phyloP scores from a whole-genome alignment of 2,797 vertebrate species.

The Melanotaenia nigrans region DNA sequence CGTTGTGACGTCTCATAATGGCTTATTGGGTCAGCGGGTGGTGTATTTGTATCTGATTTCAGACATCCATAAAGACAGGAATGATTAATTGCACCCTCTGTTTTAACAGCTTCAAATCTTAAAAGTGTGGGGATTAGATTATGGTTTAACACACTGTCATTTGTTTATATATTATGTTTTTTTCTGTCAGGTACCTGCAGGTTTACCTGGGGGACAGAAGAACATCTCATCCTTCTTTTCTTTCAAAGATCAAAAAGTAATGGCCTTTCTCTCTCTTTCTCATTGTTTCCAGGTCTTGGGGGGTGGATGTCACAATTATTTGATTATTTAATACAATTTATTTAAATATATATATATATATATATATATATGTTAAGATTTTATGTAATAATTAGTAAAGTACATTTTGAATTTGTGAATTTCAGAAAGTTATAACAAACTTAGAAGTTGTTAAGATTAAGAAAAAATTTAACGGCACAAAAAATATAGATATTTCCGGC shows the following conservation, averaged over 20 bases:
- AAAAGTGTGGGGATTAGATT: neutral
- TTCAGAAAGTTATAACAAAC: no score
- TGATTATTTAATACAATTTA: neutral
- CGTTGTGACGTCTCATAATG: neutral
- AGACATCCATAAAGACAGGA: no score
- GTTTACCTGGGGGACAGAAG: slow-evolving; percentile 55
- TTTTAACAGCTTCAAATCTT: neutral
- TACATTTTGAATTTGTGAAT: neutral
- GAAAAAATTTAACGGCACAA: no score
- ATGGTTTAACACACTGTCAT: neutral
- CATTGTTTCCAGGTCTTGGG: neutral
- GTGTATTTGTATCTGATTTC: no score
- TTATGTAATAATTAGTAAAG: neutral
- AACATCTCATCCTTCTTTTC: slow-evolving; percentile 78
- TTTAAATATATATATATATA: neutral
- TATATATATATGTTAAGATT: neutral
- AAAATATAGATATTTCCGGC: no score
- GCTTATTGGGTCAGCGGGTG: neutral
- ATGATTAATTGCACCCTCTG: neutral
- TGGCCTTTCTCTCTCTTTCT: fast-evolving
- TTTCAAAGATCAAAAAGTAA: slow-evolving; percentile 64
- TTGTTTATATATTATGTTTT: neutral
- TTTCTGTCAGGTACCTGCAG: slow-evolving; percentile 55
- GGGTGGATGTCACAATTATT: neutral
- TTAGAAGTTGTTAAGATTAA: no score